These are phyloP conservation scores for Ormyrus rosae DNA, from an alignment of 2,888 invertebrate genomes.

Conservation along the genomic window DNA sequence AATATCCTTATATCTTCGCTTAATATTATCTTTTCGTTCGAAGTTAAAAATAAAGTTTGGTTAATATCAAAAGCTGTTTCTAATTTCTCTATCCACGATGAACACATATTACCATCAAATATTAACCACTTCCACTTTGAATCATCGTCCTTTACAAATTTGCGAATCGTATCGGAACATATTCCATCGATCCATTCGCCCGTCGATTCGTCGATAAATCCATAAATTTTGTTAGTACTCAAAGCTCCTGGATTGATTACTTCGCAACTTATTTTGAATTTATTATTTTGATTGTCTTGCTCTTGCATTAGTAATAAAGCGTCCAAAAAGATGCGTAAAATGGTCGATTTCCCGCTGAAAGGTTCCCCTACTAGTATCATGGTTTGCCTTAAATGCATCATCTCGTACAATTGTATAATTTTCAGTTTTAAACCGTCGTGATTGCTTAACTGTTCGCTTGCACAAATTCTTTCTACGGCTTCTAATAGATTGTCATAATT, in stretches of 20 bases:
- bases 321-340: constrained; percentile 75
- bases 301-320: constrained; percentile 74
- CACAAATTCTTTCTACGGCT: constrained; percentile 74
- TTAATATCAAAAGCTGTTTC: constrained; percentile 79
- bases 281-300: constrained; percentile 58
- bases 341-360: constrained; percentile 78
- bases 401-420: constrained; percentile 80
- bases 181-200: constrained; percentile 78
- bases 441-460: constrained; percentile 74
- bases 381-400: constrained; percentile 78
- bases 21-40: constrained; percentile 80
- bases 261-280: constrained; percentile 71
- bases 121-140: constrained; percentile 79
- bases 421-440: constrained; percentile 77
- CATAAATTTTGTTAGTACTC: constrained; percentile 78
- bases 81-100: constrained; percentile 80
- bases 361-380: constrained; percentile 78
- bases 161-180: constrained; percentile 74
- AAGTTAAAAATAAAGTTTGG: constrained; percentile 78
- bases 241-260: constrained; percentile 80
- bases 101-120: constrained; percentile 81
- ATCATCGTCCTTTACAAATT: constrained; percentile 74
- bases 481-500: constrained; percentile 76
- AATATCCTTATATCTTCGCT: constrained; percentile 77
- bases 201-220: constrained; percentile 78